phyloP scores from a whole-genome alignment of 2,888 invertebrate genomes.

The Leptinotarsa peninsularis region DNA sequence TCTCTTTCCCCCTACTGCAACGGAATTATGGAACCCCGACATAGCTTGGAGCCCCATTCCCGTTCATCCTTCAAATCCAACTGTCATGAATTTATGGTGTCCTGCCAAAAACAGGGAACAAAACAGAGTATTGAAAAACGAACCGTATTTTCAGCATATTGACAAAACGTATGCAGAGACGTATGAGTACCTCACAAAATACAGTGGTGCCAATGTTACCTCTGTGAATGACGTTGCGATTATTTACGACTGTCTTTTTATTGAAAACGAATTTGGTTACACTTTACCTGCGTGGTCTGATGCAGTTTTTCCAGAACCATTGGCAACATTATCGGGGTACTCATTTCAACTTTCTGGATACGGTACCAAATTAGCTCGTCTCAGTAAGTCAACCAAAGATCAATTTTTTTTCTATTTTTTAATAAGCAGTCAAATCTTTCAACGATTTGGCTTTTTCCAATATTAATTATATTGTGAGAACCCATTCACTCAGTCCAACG shows the following conservation, averaged over 20 bases:
- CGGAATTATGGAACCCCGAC: constrained; percentile 73
- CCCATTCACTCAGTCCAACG: too few species aligned
- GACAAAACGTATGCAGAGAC: constrained; percentile 69
- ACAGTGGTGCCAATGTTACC: constrained; percentile 24
- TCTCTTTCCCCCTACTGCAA: constrained; percentile 72
- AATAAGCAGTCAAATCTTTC: too few species aligned
- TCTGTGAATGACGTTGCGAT: constrained; percentile 7
- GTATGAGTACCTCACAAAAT: constrained; percentile 55
- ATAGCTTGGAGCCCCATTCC: constrained; percentile 68
- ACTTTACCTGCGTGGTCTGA: constrained; percentile 30
- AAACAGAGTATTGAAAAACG: constrained; percentile 8
- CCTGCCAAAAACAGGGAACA: constrained; percentile 9
- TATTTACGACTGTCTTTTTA: constrained; percentile 11
- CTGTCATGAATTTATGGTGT: background rate
- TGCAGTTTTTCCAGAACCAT: constrained; percentile 38
- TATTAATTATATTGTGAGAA: background rate
- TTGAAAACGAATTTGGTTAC: too few species aligned
- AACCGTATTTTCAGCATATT: constrained; percentile 63
- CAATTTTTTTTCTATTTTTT: too few species aligned
- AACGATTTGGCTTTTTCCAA: background rate
- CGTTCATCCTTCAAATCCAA: constrained; percentile 71
- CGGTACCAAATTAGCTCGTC: constrained; percentile 20
- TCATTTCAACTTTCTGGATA: constrained; percentile 22
- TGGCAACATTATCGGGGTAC: constrained; percentile 18
- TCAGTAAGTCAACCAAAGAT: constrained; percentile 29